phyloP scores from a whole-genome alignment of 2,113 vertebrate genomes.

The Ageneiosus marmoratus region DNA sequence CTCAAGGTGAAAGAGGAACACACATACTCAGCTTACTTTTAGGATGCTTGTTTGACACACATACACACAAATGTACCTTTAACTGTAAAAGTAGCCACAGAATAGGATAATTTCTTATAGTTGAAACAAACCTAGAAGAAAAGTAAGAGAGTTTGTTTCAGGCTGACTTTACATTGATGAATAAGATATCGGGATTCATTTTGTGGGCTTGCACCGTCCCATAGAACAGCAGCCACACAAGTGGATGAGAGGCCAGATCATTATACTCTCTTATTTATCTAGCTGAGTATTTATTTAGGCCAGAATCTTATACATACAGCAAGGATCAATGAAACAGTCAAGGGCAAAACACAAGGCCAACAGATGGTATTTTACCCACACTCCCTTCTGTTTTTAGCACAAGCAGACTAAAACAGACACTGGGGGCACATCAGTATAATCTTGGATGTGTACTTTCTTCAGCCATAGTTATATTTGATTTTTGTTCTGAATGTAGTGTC shows the following conservation, averaged over 20 bases:
- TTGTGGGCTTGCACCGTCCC: background rate
- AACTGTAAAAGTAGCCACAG: no score
- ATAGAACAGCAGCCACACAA: background rate
- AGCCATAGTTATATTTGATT: background rate
- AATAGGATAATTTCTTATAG: no score
- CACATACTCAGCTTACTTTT: conserved; percentile 5
- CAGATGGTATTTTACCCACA: conserved; percentile 48
- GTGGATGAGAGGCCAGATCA: background rate
- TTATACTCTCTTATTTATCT: conserved; percentile 38
- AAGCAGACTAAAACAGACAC: background rate
- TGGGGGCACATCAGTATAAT: background rate
- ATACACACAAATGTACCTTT: background rate
- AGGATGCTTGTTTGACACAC: conserved; percentile 2
- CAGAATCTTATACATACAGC: conserved; percentile 38
- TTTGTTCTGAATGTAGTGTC: background rate
- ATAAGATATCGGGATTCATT: conserved; percentile 13
- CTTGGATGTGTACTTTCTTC: background rate
- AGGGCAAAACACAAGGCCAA: conserved; percentile 46
- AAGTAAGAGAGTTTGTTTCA: background rate
- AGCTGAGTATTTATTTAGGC: conserved; percentile 40
- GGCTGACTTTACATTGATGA: background rate
- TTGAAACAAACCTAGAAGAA: background rate
- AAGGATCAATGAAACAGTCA: conserved; percentile 38
- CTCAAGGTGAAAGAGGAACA: conserved; percentile 71
- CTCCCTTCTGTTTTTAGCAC: conserved; percentile 12